Base-by-base conservation (phyloP, 2,888 invertebrate genomes). In the Molanna angustata region DNA sequence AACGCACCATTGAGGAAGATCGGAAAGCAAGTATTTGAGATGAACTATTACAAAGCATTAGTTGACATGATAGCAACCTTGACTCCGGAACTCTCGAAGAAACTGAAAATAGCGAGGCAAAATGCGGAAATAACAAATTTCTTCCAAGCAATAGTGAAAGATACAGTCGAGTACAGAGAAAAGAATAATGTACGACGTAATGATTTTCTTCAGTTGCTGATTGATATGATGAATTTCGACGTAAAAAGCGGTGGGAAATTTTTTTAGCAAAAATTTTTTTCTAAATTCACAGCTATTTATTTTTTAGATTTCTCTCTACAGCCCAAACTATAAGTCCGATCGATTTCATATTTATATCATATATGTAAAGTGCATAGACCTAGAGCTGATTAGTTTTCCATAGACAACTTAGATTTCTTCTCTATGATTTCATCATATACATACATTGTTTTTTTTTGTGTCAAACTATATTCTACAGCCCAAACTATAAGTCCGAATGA, bases 141-240 rank as follows among this genome's bases (percentile, higher is more conserved):
- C 17, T 47, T 37, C 13, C 9, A 35, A 1, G 9, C 6, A 3
- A 19, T 17, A 4, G 37, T 37, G 2, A 2, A 3, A 9, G 45
- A 44, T 14, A 51, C 45, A 4, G 32, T 51, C 4, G 22, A 45
- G 4, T 13, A 44, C 11, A 44, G 51, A 13, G 40, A 51, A 13
- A 35, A 31, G 6, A 45, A 32, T 13, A 50, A 50, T 17, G 20
- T 50, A 18, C 17, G 14, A 2, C 17, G 44, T 3, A 33, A 44
- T 13, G 50, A 50, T 37, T 50, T 50, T 16, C 50, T 50, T 0
- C 43, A 50, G 18, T 27, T 50, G 3, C 22, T 50, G 17, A 50
- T 50, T 37, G 44, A 50, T n/a, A 42, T 43, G 43, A 50, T 22
- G 22, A 44, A 43, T 19, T 17, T 6, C 2, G 39, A 51, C 19